These are phyloP conservation scores for Phylloscopus trochilus DNA, from an alignment of 2,113 vertebrate genomes.

Conservation along the genomic window DNA sequence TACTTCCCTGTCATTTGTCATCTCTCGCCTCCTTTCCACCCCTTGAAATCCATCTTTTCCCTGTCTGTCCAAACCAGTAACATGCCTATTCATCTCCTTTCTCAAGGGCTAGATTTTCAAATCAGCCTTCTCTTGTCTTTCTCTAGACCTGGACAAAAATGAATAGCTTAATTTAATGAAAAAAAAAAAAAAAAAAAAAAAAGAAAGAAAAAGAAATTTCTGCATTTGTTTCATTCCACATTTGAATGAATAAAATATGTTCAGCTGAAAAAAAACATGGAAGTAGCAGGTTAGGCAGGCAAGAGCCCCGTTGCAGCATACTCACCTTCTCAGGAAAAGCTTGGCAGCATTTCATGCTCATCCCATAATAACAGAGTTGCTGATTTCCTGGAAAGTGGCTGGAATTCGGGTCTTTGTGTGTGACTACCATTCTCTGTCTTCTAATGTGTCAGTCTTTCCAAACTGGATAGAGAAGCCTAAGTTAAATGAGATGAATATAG, in stretches of 20 bases:
- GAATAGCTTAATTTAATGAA: neutral
- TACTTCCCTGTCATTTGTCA: conserved; percentile 26
- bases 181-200: neutral
- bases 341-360: neutral
- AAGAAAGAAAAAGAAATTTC: neutral
- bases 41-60: conserved; percentile 5
- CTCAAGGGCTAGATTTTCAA: conserved; percentile 26
- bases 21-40: neutral
- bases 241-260: neutral
- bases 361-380: neutral
- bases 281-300: neutral
- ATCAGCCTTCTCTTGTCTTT: neutral
- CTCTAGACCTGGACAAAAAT: neutral
- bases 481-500: neutral
- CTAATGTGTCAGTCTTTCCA: neutral
- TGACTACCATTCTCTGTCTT: neutral
- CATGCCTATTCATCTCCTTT: conserved; percentile 34
- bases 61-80: conserved; percentile 25
- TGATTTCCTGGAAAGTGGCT: neutral
- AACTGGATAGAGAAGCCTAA: neutral
- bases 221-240: neutral
- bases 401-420: neutral
- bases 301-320: neutral
- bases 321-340: neutral
- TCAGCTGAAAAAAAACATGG: accelerated